Evolutionary conservation across 2,113 vertebrate genomes (phyloP).

Genomic region (Oryzias celebensis): DNA sequence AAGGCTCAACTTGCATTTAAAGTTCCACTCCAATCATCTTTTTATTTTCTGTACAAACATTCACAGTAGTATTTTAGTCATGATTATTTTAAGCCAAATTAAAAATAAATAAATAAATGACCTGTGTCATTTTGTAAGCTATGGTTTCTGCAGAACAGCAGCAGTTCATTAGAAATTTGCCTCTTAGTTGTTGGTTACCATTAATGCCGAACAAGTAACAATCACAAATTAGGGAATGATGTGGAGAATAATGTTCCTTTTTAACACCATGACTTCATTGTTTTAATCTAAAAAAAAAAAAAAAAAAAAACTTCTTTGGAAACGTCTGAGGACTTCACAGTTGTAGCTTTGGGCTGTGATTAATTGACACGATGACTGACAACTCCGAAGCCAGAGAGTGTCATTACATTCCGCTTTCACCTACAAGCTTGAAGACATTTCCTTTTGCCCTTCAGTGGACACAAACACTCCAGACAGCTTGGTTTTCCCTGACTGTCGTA

Average conservation of each 20-base stretch:
- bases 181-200: not conserved
- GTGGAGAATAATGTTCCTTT: slow-evolving; percentile 4
- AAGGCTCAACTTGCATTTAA: too few species aligned
- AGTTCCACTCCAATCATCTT: too few species aligned
- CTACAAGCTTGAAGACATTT: slow-evolving; percentile 29
- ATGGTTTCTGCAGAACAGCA: too few species aligned
- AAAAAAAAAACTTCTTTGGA: slow-evolving; percentile 13
- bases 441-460: slow-evolving; percentile 3
- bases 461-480: slow-evolving; percentile 19
- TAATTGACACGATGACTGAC: slow-evolving; percentile 59
- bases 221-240: slow-evolving; percentile 11
- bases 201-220: slow-evolving; percentile 8
- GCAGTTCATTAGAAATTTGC: too few species aligned
- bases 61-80: too few species aligned
- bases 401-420: slow-evolving; percentile 32
- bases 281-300: slow-evolving; percentile 20
- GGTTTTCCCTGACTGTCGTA: slow-evolving; percentile 10
- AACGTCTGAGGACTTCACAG: slow-evolving; percentile 19
- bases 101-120: too few species aligned
- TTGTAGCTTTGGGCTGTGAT: slow-evolving; percentile 29
- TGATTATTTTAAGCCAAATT: too few species aligned
- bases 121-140: too few species aligned
- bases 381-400: slow-evolving; percentile 39
- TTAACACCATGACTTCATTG: slow-evolving; percentile 1
- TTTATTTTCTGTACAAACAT: too few species aligned